Conservation (phyloP, 2,113 vertebrate genomes). For the Cavia porcellus region DNA sequence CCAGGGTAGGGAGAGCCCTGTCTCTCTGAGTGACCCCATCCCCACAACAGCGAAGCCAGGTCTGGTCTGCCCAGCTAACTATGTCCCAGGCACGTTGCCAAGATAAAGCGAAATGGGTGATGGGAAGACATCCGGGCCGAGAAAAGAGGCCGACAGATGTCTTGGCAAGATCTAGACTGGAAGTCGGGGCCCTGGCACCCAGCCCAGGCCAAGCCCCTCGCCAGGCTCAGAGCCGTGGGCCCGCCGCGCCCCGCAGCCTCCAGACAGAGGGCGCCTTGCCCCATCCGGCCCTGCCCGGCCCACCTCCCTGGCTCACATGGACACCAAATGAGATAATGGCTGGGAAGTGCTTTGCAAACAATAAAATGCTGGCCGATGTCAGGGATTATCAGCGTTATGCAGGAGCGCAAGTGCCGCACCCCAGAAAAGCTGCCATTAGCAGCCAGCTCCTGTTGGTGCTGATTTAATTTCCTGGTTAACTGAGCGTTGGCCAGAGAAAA, state of each 20-base stretch:
- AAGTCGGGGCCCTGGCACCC: conserved; percentile 2
- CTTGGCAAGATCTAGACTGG: conserved; percentile 13
- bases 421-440: conserved; percentile 70
- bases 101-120: background rate
- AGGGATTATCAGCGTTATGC: conserved; percentile 69
- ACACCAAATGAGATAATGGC: background rate
- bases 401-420: conserved; percentile 60
- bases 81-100: background rate
- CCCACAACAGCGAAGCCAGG: fast-evolving
- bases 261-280: background rate
- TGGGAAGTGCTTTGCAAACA: conserved; percentile 36
- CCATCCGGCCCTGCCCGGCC: background rate
- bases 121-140: background rate
- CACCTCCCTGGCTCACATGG: fast-evolving
- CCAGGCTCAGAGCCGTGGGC: background rate
- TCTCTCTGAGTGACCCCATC: background rate
- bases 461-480: conserved; percentile 83
- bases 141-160: background rate
- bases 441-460: conserved; percentile 32
- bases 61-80: background rate
- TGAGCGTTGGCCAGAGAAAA: conserved; percentile 69
- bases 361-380: background rate
- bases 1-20: fast-evolving
- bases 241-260: background rate
- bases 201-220: background rate